These are phyloP conservation scores for Verasper variegatus DNA, from an alignment of 2,113 vertebrate genomes.

Conservation along the genomic window DNA sequence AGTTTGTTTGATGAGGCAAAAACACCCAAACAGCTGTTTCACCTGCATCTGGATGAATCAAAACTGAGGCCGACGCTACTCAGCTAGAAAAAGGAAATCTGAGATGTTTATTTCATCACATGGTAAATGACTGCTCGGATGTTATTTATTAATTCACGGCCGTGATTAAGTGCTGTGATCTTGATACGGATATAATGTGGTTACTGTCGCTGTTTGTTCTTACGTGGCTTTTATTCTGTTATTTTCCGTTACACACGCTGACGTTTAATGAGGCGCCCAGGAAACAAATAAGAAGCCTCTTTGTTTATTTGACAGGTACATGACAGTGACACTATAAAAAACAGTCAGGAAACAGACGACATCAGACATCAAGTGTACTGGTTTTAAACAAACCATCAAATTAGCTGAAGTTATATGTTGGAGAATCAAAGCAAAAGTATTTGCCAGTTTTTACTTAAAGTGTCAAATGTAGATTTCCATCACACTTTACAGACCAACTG, in stretches of 20 bases:
- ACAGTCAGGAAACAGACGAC: background rate
- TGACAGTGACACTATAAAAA: background rate
- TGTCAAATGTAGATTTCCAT: too few species aligned
- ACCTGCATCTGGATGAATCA: background rate
- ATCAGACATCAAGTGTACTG: too few species aligned
- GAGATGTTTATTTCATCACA: too few species aligned
- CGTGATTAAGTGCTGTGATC: background rate
- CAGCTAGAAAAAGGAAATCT: too few species aligned
- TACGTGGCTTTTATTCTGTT: background rate
- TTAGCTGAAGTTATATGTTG: too few species aligned
- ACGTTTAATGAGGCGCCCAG: background rate
- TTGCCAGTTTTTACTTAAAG: too few species aligned
- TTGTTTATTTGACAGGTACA: background rate
- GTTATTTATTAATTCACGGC: background rate
- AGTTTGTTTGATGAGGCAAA: conserved; percentile 53
- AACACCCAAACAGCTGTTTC: conserved; percentile 61
- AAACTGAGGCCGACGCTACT: background rate
- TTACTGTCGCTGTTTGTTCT: background rate
- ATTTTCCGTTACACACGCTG: background rate
- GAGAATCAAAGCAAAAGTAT: too few species aligned
- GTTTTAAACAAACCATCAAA: too few species aligned
- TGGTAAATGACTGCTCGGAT: background rate
- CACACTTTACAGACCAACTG: too few species aligned
- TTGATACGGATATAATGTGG: background rate
- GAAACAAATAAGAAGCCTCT: background rate